Base-by-base conservation (phyloP, 2,888 invertebrate species). In the Spicauda simplicius region DNA sequence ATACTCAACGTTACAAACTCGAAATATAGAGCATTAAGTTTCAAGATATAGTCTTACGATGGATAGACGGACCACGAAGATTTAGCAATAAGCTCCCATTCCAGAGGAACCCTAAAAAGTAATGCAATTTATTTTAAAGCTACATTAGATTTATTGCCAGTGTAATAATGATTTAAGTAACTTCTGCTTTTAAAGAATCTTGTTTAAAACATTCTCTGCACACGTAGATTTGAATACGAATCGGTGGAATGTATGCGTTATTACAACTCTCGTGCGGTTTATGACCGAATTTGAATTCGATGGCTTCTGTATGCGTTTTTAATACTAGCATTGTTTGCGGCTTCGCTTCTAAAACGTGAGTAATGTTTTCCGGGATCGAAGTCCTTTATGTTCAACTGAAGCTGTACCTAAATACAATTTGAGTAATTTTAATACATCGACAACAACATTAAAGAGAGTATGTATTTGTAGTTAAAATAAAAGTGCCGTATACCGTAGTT, bases 221-320 rank as follows among this genome's bases (percentile, higher is more conserved):
- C 81, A 83, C 73, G 67, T 64, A 74, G 71, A 80, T 84, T 85
- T 80, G 76, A 80, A 87, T 86, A 83, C 78, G 76, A 74, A 81
- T 75, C 71, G 73, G 69, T 71, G 72, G 73, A 63, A 69, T 69
- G 70, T 69, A 53, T 53, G 61, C 20, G n/a, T 53, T 61, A 53
- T 77, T 81, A 79, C 77, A 76, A 76, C 77, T 70, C 73, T 70
- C 73, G 73, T 72, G 71, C 70, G 72, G 72, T 78, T 82, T 81
- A 82, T 76, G 76, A 72, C 73, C 75, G 71, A 73, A 72, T 73
- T 63, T 70, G 70, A 72, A 75, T 74, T 72, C 68, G 61, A 63
- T 68, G 48, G 25, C 50, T 50, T 56, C 45, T 41, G 33, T 33
- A 1, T 14, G 41, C 14, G 14, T 41, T 3, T 14, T 41, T 41